phyloP scores from a whole-genome alignment of 2,113 vertebrate species.

The Macroglossus sobrinus region DNA sequence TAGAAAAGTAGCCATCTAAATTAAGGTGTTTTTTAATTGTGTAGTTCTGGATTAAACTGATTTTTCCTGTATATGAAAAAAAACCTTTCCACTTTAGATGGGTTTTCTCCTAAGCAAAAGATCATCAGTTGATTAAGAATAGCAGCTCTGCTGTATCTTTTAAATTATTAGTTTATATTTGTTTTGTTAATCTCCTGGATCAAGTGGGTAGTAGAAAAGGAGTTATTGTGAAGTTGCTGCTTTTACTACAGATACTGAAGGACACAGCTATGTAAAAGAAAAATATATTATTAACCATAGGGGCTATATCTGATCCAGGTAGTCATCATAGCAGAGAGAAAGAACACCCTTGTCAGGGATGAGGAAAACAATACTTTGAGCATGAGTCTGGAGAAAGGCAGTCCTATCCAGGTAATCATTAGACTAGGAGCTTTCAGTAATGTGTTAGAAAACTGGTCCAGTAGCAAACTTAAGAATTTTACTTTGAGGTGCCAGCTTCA shows the following conservation, averaged over 20 bases:
- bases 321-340: background rate
- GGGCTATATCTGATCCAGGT: background rate
- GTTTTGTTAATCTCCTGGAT: slow-evolving; percentile 1
- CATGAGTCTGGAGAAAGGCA: background rate
- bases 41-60: background rate
- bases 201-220: background rate
- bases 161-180: background rate
- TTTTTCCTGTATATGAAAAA: background rate
- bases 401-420: background rate
- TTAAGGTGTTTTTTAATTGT: background rate
- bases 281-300: background rate
- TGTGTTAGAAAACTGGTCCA: background rate
- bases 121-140: background rate
- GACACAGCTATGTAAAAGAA: background rate
- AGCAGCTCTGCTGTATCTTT: background rate
- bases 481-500: background rate
- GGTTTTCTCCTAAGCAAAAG: background rate
- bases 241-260: background rate
- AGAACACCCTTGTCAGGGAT: background rate
- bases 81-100: background rate
- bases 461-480: background rate
- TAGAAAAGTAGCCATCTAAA: background rate
- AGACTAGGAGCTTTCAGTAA: background rate
- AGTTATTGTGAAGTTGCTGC: background rate
- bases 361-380: background rate